Evolutionary conservation across 2,113 vertebrate genomes (phyloP).

Genomic region (Polypterus bichir): DNA sequence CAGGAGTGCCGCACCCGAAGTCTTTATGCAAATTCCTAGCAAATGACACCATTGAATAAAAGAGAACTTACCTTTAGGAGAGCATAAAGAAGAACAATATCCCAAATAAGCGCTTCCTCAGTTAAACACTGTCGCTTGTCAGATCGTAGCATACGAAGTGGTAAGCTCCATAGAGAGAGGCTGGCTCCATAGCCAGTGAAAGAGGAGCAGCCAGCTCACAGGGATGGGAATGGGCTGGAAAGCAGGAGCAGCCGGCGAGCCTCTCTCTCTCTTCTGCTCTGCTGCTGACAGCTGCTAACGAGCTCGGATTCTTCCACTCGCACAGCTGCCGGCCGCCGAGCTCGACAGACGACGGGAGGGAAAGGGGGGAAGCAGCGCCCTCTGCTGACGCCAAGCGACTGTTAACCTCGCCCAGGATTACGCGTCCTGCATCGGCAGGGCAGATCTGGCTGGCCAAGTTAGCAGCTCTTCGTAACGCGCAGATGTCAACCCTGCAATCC

Average conservation of each 20-base stretch:
- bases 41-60: background rate
- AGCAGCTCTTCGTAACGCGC: too few species aligned
- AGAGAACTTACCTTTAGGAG: conserved; percentile 21
- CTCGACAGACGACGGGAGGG: too few species aligned
- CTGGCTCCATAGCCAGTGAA: conserved; percentile 22
- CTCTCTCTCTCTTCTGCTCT: background rate
- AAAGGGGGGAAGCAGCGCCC: too few species aligned
- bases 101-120: conserved; percentile 13
- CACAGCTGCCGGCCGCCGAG: background rate
- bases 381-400: too few species aligned
- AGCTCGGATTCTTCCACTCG: conserved; percentile 11
- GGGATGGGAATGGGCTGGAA: conserved; percentile 7
- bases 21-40: too few species aligned
- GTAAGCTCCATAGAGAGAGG: conserved; percentile 11
- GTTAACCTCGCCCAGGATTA: too few species aligned
- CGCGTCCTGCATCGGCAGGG: too few species aligned
- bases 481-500: too few species aligned
- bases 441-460: too few species aligned
- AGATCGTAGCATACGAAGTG: conserved; percentile 2
- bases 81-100: conserved; percentile 18
- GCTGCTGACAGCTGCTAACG: conserved; percentile 6
- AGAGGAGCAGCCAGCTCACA: conserved; percentile 9
- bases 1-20: too few species aligned
- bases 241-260: background rate
- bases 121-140: conserved; percentile 12